Evolutionary conservation across 2,797 vertebrate species (phyloP).

Genomic region (Coranthus polyacanthus): DNA sequence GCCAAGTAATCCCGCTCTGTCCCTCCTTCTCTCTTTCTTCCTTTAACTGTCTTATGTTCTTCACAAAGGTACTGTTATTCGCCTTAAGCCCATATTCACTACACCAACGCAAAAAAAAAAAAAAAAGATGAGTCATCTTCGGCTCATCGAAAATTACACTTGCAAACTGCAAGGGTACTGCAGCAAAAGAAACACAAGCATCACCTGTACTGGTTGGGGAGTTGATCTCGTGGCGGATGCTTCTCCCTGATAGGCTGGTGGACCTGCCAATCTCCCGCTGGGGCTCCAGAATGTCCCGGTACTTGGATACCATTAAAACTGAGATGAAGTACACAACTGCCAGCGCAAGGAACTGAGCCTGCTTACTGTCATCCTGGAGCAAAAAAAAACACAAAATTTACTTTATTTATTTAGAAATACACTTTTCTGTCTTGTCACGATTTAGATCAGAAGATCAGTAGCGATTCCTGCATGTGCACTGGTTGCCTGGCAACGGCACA

Average conservation of each 20-base stretch:
- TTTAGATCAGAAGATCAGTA: background rate
- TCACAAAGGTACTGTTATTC: constrained; percentile 44
- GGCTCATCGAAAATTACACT: constrained; percentile 16
- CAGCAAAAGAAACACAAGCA: constrained; percentile 19
- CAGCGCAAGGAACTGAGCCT: constrained; percentile 97
- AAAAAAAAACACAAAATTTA: constrained; percentile 41
- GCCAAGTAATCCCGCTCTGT: constrained; percentile 15
- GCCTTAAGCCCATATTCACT: constrained; percentile 35
- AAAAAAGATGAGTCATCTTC: constrained; percentile 49
- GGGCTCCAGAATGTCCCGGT: constrained; percentile 97
- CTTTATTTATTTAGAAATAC: background rate
- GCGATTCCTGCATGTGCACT: background rate
- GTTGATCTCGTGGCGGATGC: constrained; percentile 98
- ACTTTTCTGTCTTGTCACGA: background rate
- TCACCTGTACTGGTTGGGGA: constrained; percentile 99
- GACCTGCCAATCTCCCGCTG: constrained; percentile 96
- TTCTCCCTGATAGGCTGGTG: constrained; percentile 94
- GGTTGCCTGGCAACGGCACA: background rate
- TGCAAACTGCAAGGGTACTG: background rate
- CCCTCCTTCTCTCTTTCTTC: background rate
- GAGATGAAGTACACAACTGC: constrained; percentile 99
- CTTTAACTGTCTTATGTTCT: constrained; percentile 36
- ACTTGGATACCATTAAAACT: constrained; percentile 99
- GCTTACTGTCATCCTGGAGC: constrained; percentile 96
- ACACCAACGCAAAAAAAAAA: constrained; percentile 16